Conservation (phyloP, 2,888 invertebrate species). For the Dermolepida albohirtum region DNA sequence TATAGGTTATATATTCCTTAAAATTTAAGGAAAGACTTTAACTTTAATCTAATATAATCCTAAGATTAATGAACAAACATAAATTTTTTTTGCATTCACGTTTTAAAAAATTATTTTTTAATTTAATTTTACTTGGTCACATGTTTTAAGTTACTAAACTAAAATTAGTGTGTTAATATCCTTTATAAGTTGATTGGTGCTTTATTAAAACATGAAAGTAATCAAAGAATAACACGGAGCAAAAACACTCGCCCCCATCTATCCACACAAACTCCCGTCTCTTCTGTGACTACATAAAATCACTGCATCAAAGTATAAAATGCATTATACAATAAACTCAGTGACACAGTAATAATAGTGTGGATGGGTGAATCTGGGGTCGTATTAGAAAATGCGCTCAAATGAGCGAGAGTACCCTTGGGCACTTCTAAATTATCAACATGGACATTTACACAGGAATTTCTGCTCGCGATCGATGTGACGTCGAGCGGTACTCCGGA, state of each 20-base stretch:
- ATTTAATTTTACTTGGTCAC: no score
- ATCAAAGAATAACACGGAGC: slow-evolving; percentile 1
- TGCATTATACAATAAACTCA: slow-evolving; percentile 24
- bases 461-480: slow-evolving; percentile 96
- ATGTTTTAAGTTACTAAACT: no score
- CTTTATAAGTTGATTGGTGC: slow-evolving; percentile 34
- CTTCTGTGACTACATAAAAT: slow-evolving; percentile 27
- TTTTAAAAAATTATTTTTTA: no score
- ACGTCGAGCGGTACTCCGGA: slow-evolving; percentile 97
- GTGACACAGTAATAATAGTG: slow-evolving; percentile 35
- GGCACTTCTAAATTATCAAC: slow-evolving; percentile 48
- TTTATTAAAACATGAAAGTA: slow-evolving; percentile 14
- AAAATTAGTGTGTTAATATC: not conserved
- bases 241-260: slow-evolving; percentile 2
- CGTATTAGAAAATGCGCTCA: slow-evolving; percentile 44
- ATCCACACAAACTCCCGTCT: slow-evolving; percentile 17
- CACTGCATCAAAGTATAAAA: slow-evolving; percentile 34
- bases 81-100: no score
- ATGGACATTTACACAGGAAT: slow-evolving; percentile 76
- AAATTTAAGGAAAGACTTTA: no score
- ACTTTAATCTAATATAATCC: no score
- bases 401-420: slow-evolving; percentile 40
- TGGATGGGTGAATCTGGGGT: slow-evolving; percentile 35
- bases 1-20: no score
- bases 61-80: no score